Conservation (phyloP, 2,888 invertebrate genomes). For the Acanthopleura granulata region DNA sequence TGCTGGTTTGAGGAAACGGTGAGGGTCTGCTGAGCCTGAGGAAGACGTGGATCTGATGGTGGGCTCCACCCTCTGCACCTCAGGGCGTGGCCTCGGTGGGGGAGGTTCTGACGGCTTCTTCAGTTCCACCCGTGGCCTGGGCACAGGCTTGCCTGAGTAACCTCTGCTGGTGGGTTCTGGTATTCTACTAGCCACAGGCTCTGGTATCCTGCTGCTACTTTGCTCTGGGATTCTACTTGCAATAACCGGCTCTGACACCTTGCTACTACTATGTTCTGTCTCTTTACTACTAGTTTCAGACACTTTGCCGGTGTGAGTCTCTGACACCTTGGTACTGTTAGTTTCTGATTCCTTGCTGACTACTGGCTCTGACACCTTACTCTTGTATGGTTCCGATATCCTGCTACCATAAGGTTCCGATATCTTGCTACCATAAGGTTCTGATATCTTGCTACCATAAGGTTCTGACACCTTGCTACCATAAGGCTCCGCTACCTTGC, state of each 20-base stretch:
- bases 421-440: neutral
- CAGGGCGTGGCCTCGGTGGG: constrained; percentile 43
- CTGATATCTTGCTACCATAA: neutral
- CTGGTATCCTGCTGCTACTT: neutral
- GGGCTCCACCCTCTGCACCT: constrained; percentile 57
- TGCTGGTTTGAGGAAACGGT: neutral
- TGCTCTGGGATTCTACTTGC: neutral
- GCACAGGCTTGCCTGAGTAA: constrained; percentile 43
- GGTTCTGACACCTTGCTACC: neutral
- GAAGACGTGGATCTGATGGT: constrained; percentile 36
- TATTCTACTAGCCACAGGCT: neutral
- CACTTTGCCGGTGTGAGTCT: neutral
- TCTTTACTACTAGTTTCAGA: too few species aligned
- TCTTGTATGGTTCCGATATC: neutral
- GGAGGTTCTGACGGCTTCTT: constrained; percentile 31
- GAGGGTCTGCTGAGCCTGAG: neutral
- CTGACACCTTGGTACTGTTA: neutral
- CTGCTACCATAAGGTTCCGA: neutral
- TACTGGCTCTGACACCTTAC: too few species aligned
- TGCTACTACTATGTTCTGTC: neutral
- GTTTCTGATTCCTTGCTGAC: neutral
- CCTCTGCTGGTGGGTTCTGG: neutral
- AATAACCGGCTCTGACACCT: neutral
- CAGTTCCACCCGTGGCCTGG: constrained; percentile 41
- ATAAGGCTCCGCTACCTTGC: too few species aligned